A percentile compares a stretch with the other conserved stretches of the same genome.
Evolutionary conservation across 1,140 invertebrate species (phyloP).

Genomic region (Meloidogyne floridensis): DNA sequence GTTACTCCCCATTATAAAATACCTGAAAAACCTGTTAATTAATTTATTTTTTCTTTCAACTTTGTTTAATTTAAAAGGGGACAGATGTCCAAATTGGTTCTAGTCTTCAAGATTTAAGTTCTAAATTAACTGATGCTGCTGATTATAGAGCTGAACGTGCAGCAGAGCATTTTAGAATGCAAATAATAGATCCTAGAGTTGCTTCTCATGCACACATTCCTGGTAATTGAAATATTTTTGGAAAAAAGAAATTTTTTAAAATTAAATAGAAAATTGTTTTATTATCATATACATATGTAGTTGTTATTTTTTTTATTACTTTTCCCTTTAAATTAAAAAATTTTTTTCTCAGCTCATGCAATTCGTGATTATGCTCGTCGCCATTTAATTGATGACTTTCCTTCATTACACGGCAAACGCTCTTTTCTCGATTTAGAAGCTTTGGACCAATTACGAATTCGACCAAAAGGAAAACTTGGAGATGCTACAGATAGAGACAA

Average conservation of each 20-base stretch:
- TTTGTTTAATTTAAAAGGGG: conserved; percentile 24
- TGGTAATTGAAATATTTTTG: conserved; percentile 1
- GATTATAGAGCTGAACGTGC: conserved; percentile 59
- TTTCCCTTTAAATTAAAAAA: too few species aligned
- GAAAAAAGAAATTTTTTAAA: too few species aligned
- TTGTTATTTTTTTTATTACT: too few species aligned
- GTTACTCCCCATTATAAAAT: conserved; percentile 50
- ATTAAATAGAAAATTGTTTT: too few species aligned
- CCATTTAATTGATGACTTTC: conserved; percentile 57
- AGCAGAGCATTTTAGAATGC: conserved; percentile 62
- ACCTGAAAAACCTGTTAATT: conserved; percentile 41
- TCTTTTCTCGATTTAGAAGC: conserved; percentile 62
- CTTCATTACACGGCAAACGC: conserved; percentile 61
- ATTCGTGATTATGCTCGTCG: conserved; percentile 36
- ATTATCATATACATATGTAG: too few species aligned
- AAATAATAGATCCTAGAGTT: conserved; percentile 64
- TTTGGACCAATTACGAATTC: conserved; percentile 52
- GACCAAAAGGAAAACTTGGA: conserved; percentile 24
- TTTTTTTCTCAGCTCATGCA: conserved; percentile 35
- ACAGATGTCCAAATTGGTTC: conserved; percentile 48
- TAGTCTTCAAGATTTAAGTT: conserved; percentile 37
- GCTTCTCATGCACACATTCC: conserved; percentile 49
- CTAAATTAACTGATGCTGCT: conserved; percentile 41
- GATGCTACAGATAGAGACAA: conserved; percentile 50
- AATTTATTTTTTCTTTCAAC: too few species aligned